These are phyloP conservation scores for Kryptolebias ocellatus DNA, from an alignment of 2,797 vertebrate genomes.

Conservation along the genomic window DNA sequence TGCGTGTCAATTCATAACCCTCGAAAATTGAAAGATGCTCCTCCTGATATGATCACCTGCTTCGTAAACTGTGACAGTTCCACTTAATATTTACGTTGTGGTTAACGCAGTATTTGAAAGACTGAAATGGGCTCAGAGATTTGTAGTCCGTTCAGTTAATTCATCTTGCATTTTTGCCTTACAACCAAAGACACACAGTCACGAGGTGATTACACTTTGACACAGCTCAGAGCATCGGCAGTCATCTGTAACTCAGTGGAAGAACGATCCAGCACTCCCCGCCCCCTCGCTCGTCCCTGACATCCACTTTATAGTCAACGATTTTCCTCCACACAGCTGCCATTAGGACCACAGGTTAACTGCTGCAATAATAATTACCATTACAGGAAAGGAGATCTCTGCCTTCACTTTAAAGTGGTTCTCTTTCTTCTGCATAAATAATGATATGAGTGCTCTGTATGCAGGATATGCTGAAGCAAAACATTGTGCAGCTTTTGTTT, in stretches of 20 bases:
- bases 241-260: conserved; percentile 30
- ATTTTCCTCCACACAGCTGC: conserved; percentile 36
- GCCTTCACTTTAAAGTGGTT: conserved; percentile 45
- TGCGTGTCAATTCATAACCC: conserved; percentile 7
- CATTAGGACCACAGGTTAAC: conserved; percentile 58
- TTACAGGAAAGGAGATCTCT: conserved; percentile 39
- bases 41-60: conserved; percentile 27
- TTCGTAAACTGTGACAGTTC: conserved; percentile 34
- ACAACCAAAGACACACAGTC: conserved; percentile 30
- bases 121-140: conserved; percentile 23
- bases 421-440: conserved; percentile 21
- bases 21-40: conserved; percentile 25
- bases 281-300: conserved; percentile 55
- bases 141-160: conserved; percentile 47
- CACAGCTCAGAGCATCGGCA: conserved; percentile 21
- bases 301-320: conserved; percentile 55
- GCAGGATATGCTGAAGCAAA: conserved; percentile 20
- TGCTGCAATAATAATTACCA: conserved; percentile 47
- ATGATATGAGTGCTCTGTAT: conserved; percentile 4
- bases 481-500: conserved; percentile 23
- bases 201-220: conserved; percentile 39
- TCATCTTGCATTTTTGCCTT: conserved; percentile 45
- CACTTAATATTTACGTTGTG: conserved; percentile 40
- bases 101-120: conserved; percentile 1
- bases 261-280: conserved; percentile 39